A percentile compares a stretch with the other conserved stretches of the same genome.
phyloP scores from a whole-genome alignment of 2,888 invertebrate species.

The Drosophila limbata region DNA sequence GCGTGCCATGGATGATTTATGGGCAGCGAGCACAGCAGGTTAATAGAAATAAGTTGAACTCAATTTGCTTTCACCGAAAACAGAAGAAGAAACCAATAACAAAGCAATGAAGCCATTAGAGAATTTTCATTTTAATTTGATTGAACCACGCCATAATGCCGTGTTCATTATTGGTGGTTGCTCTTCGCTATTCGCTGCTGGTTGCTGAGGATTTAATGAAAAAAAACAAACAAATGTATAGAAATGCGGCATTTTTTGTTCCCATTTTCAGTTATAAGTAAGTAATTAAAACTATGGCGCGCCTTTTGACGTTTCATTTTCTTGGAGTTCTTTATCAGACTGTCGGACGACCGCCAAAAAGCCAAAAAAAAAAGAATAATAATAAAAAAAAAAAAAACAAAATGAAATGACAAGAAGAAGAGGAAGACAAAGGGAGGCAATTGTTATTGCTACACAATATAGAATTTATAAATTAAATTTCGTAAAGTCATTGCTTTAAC shows the following conservation, averaged over 20 bases:
- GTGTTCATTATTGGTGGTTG: conserved; percentile 28
- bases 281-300: conserved; percentile 75
- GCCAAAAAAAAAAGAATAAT: conserved; percentile 4
- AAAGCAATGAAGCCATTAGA: conserved; percentile 54
- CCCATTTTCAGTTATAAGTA: conserved; percentile 54
- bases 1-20: conserved; percentile 69
- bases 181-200: background rate
- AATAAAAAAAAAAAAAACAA: conserved; percentile 24
- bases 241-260: conserved; percentile 37
- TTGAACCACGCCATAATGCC: conserved; percentile 69
- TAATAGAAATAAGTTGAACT: conserved; percentile 78
- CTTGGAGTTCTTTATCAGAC: conserved; percentile 49
- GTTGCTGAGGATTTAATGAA: conserved; percentile 39
- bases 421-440: conserved; percentile 31
- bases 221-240: conserved; percentile 7
- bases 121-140: conserved; percentile 70
- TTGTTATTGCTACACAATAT: conserved; percentile 36
- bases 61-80: conserved; percentile 64
- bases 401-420: conserved; percentile 22
- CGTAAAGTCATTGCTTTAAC: conserved; percentile 49
- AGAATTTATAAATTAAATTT: conserved; percentile 72
- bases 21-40: conserved; percentile 63
- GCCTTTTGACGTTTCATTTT: conserved; percentile 64
- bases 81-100: background rate
- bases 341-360: conserved; percentile 53